Base-by-base conservation (phyloP, 2,797 vertebrate genomes). In the Syngnathus rostellatus region DNA sequence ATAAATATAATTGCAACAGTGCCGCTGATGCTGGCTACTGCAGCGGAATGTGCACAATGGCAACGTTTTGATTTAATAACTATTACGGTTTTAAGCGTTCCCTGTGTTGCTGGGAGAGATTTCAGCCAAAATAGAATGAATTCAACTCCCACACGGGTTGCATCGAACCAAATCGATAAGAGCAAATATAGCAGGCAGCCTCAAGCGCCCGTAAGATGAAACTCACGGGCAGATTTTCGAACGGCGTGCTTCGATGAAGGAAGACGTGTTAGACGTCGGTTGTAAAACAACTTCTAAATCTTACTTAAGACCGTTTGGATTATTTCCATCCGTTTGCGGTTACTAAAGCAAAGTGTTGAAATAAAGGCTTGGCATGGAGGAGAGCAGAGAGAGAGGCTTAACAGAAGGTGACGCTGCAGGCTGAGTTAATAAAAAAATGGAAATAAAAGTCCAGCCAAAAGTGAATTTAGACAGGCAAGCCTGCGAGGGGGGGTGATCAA, bases 171-270 rank as follows among this genome's bases (percentile, higher is more conserved):
- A 66, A 66, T 75, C 72, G 66, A 77, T 70, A 71, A 76, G 72
- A 38, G 66, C 62, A 48, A 51, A 62, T 14, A 12, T 45, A 41
- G 60, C 50, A 76, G 37, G 46, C 58, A 62, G 63, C 68, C 68
- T 17, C 17, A 55, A 31, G 19, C 65, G 69, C 58, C 69, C 58
- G 61, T 21, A 54, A 21, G 60, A 43, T 8, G 31, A 60, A 59
- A 62, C 55, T 69, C 2, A 67, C 50, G 40, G 62, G 19, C 71
- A 55, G 63, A 77, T 64, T 77, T 78, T 71, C 75, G 65, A 74
- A 78, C 71, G 65, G 62, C 58, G 50, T 54, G 54, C 70, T 74
- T 77, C 73, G 68, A 62, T 68, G 72, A 64, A 64, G 62, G 43
- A 73, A 72, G 46, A 73, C 63, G 39, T 64, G 66, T 74, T 74